Conservation (phyloP, 1,140 invertebrate genomes). For the Leptopilina boulardi region DNA sequence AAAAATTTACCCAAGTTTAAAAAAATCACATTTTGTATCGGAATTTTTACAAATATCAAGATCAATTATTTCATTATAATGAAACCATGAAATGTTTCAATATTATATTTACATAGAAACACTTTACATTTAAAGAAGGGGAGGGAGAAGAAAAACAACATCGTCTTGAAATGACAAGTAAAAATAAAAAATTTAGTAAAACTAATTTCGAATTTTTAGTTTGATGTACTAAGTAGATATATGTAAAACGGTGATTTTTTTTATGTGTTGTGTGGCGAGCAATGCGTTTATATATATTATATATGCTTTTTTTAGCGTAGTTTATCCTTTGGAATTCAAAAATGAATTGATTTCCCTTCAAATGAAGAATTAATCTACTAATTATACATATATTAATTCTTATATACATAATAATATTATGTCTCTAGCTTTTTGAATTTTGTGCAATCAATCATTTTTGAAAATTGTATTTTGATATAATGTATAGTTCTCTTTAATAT, state of each 20-base stretch:
- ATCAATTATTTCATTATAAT: conserved; percentile 5
- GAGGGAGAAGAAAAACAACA: not conserved
- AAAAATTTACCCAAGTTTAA: not conserved
- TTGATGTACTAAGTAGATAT: not conserved
- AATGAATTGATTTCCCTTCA: not conserved
- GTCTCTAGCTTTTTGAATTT: conserved; percentile 13
- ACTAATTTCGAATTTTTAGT: conserved; percentile 17
- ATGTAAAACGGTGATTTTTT: conserved; percentile 20
- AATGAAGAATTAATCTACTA: conserved; percentile 1
- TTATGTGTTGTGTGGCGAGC: conserved; percentile 6
- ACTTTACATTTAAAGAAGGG: not conserved
- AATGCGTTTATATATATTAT: conserved; percentile 26
- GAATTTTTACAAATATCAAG: not conserved
- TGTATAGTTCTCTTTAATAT: not conserved
- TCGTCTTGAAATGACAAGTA: conserved; percentile 18
- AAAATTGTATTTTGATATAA: conserved; percentile 13
- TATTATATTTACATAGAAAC: not conserved
- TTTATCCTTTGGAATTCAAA: conserved; percentile 4
- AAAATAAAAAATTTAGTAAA: conserved; percentile 1
- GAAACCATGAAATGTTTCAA: conserved; percentile 16
- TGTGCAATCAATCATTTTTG: conserved; percentile 20
- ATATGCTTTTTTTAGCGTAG: not conserved
- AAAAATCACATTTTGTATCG: not conserved
- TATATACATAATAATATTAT: too few species aligned
- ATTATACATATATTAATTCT: conserved; percentile 21